Percentiles rank a stretch among this genome's conserved stretches.
Evolutionary conservation across 2,113 vertebrate genomes (phyloP).

Genomic region (Suncus etruscus): DNA sequence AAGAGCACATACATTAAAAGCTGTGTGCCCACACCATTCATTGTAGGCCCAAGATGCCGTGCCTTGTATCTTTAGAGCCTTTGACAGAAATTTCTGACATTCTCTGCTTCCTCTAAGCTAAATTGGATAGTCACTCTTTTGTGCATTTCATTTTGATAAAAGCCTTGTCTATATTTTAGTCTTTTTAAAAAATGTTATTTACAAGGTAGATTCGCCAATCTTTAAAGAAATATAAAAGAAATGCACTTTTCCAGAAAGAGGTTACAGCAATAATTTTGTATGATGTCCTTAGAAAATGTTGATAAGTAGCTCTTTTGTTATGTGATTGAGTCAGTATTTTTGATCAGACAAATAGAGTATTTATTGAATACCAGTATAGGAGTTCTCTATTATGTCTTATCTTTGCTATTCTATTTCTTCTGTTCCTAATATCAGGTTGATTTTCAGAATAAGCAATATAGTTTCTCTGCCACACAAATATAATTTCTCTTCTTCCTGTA

Average conservation of each 20-base stretch:
- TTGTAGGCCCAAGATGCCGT: background rate
- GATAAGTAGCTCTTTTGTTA: constrained; percentile 59
- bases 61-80: background rate
- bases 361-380: constrained; percentile 56
- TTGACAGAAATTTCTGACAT: background rate
- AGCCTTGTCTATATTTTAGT: constrained; percentile 57
- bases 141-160: constrained; percentile 71
- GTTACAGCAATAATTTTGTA: constrained; percentile 46
- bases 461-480: constrained; percentile 35
- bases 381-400: background rate
- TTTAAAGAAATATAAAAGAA: constrained; percentile 68
- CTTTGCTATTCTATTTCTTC: background rate
- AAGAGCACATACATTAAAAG: background rate
- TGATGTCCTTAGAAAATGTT: constrained; percentile 60
- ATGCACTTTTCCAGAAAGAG: constrained; percentile 54
- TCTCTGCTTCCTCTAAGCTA: constrained; percentile 15
- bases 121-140: constrained; percentile 36
- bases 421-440: constrained; percentile 17
- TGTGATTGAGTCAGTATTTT: constrained; percentile 63
- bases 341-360: constrained; percentile 43
- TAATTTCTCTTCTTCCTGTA: background rate
- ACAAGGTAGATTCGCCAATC: constrained; percentile 45
- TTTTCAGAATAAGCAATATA: background rate
- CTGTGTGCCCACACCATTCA: background rate
- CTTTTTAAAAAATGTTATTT: constrained; percentile 68